A percentile compares a stretch with the other conserved stretches of the same genome.
Evolutionary conservation across 2,888 invertebrate species (phyloP).

Genomic region (Globia sparganii): DNA sequence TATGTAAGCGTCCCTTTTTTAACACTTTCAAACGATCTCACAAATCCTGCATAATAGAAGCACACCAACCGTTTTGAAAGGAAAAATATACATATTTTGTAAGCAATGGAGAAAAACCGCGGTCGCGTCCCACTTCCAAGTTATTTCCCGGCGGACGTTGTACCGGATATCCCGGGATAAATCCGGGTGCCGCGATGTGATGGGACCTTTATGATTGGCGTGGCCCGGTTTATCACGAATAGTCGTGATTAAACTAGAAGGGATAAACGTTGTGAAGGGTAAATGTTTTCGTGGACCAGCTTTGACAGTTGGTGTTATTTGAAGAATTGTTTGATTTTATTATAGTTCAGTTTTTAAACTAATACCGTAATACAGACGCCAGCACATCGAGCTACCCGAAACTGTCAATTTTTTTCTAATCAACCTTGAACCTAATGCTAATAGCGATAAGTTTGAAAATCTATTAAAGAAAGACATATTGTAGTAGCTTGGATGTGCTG

Average conservation of each 20-base stretch:
- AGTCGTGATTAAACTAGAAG: constrained; percentile 37
- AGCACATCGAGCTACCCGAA: too few relatives aligned
- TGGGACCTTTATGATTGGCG: constrained; percentile 55
- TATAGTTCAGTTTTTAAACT: background rate
- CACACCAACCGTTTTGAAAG: constrained; percentile 30
- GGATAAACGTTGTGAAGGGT: constrained; percentile 1
- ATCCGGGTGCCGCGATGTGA: constrained; percentile 46
- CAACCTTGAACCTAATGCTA: too few relatives aligned
- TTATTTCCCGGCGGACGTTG: constrained; percentile 61
- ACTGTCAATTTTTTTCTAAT: too few relatives aligned
- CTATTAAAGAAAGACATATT: too few relatives aligned
- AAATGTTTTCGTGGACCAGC: constrained; percentile 6
- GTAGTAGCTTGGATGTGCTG: too few relatives aligned
- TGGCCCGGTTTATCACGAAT: constrained; percentile 28
- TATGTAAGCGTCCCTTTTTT: constrained; percentile 27
- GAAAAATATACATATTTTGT: constrained; percentile 42
- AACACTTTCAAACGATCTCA: constrained; percentile 21
- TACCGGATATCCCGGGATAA: constrained; percentile 54
- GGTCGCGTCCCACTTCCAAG: constrained; percentile 39
- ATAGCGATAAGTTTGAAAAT: too few relatives aligned
- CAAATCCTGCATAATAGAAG: constrained; percentile 38
- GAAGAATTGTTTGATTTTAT: background rate
- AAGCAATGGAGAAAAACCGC: constrained; percentile 27
- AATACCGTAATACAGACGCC: too few relatives aligned
- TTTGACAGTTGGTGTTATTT: background rate